Conservation (phyloP, 2,113 vertebrate genomes). For the Heterocephalus glaber region DNA sequence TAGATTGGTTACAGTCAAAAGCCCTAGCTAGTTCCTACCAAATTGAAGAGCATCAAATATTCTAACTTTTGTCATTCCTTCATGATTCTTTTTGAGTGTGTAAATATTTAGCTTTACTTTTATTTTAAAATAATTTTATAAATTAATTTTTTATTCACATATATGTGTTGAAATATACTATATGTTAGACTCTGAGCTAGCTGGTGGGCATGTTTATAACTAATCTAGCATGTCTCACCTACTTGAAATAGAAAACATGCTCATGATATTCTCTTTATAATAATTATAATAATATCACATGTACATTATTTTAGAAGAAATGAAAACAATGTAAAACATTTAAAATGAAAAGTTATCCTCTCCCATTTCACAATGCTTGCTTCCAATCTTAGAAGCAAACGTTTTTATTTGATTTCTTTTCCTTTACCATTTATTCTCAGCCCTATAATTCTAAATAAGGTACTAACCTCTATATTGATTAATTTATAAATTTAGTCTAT, state of each 20-base stretch:
- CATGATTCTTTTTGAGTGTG: not conserved
- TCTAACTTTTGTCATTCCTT: not conserved
- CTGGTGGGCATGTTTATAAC: not conserved
- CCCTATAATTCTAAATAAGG: not conserved
- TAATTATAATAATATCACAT: not conserved
- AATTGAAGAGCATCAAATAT: not conserved
- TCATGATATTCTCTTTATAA: not conserved
- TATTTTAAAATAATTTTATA: slow-evolving; percentile 32
- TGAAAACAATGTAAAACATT: not conserved
- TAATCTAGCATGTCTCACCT: not conserved
- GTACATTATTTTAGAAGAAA: not conserved
- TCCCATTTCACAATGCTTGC: not conserved
- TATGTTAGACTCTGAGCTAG: not conserved
- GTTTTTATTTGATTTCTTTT: not conserved
- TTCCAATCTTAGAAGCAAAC: not conserved
- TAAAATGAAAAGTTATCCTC: not conserved
- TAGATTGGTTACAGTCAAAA: not conserved
- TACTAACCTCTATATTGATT: not conserved
- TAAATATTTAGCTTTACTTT: slow-evolving; percentile 3
- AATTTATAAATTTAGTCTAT: not conserved
- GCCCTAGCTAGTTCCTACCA: not conserved
- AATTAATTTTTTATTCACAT: not conserved
- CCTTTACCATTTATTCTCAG: not conserved
- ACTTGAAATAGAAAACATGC: slow-evolving; percentile 2
- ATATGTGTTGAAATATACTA: not conserved